Conservation (phyloP, 2,113 vertebrate species). For the Sigmodon hispidus region DNA sequence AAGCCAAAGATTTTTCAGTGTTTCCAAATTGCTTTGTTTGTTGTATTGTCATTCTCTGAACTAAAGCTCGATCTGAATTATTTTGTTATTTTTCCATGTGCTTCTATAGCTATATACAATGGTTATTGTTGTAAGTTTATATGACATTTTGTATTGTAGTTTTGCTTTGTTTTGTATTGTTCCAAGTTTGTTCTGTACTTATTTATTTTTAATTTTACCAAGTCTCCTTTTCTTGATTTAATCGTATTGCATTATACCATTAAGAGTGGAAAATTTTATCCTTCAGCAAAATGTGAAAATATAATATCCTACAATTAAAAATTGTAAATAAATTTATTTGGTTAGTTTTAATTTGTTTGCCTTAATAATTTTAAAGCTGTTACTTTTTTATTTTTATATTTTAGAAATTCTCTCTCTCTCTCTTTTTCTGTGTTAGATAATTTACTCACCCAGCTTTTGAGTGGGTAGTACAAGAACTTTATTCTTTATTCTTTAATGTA, state of each 20-base stretch:
- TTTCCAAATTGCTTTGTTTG: constrained; percentile 20
- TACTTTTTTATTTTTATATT: constrained; percentile 25
- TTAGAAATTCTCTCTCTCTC: not conserved
- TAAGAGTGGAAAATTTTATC: constrained; percentile 37
- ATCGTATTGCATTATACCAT: not conserved
- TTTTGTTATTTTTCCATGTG: constrained; percentile 33
- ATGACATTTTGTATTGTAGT: not conserved
- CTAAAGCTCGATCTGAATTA: not conserved
- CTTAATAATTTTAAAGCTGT: constrained; percentile 9
- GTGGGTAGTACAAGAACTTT: not conserved
- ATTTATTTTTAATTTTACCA: constrained; percentile 54
- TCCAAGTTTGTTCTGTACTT: not conserved
- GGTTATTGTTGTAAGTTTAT: constrained; percentile 35
- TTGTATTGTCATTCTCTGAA: not conserved
- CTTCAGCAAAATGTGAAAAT: constrained; percentile 30
- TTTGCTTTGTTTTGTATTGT: constrained; percentile 33
- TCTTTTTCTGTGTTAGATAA: not conserved
- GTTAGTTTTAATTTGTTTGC: constrained; percentile 51
- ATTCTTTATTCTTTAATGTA: not conserved
- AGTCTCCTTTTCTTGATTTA: constrained; percentile 44
- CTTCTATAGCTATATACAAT: constrained; percentile 8
- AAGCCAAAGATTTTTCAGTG: constrained; percentile 7
- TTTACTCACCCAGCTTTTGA: not conserved
- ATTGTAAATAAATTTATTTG: constrained; percentile 25
- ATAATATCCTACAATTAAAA: constrained; percentile 17